Evolutionary conservation across 2,797 vertebrate genomes (phyloP), one percentile per base, ranked within the genome.

Genomic region (Lacerta bilineata): DNA sequence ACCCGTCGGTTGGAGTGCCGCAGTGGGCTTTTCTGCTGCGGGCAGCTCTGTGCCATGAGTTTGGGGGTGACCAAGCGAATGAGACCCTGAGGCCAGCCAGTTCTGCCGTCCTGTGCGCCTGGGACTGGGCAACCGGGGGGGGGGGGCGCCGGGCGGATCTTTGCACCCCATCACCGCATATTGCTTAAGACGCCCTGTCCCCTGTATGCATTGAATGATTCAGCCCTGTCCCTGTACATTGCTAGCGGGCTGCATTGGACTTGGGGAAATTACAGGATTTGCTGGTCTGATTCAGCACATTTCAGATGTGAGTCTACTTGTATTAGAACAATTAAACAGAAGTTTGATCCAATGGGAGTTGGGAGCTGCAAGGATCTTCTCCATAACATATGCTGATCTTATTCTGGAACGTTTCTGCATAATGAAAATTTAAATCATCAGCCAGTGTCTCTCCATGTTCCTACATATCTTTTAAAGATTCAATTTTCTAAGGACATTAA

Each of bases 1-100:
- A 15, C 3, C 50, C 3, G 0, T 55, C 1, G 50, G 50, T 55
- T 13, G 4, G 13, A 15, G 50, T 9, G 1, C 13, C 13, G 3
- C 3, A 4, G 50, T 13, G 0, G 13, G 13, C 50, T 55, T 10
- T 15, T 55, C 50, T 15, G 50, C 50, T 50, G 11, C 33, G 33
- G 33, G 33, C 33, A 33, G 33, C 33, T 33, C 33, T 33, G 33
- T 33, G 33, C 33, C 33, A 33, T 33, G 33, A 33, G 33, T 33
- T 33, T 33, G 33, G 33, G 33, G 33, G 46, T 13, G 11, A 13
- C 3, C 11, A 1, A 50, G 11, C 46, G 3, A 50, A 3, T 0
- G 11, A 13, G 46, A 13, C 1, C 2, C 46, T 50, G 46, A 46
- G 46, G 46, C 46, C 10, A 1, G 11, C 46, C 11, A 0, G 11